Evolutionary conservation across 2,888 invertebrate species (phyloP).

Genomic region (Ectemnius continuus): DNA sequence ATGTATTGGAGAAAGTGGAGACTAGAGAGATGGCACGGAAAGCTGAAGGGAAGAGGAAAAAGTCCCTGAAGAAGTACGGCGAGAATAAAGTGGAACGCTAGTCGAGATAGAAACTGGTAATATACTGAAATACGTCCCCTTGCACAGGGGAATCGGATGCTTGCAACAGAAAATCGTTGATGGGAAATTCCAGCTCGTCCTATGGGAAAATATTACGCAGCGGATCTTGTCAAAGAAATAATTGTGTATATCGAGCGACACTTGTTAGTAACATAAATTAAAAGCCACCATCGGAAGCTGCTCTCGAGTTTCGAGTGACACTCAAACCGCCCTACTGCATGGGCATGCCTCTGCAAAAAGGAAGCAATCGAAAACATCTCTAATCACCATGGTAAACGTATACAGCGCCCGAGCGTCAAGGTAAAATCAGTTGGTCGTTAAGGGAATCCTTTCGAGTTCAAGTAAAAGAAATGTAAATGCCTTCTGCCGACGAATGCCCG

Average conservation of each 20-base stretch:
- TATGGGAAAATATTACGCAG: not conserved
- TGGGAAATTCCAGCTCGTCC: not conserved
- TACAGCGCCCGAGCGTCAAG: slow-evolving; percentile 11
- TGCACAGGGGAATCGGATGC: slow-evolving; percentile 8
- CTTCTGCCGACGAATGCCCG: slow-evolving; percentile 14
- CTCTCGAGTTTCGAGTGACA: slow-evolving; percentile 13
- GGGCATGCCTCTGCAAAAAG: slow-evolving; percentile 1
- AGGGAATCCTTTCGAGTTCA: slow-evolving; percentile 20
- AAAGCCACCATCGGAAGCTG: not conserved
- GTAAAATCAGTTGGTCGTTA: slow-evolving; percentile 34
- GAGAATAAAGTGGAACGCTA: slow-evolving; percentile 5
- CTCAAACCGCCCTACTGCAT: slow-evolving; percentile 9
- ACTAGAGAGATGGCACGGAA: slow-evolving; percentile 9
- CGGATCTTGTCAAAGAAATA: no score
- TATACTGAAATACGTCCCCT: not conserved
- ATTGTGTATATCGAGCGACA: no score
- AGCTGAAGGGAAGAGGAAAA: not conserved
- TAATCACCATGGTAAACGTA: slow-evolving; percentile 20
- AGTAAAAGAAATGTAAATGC: slow-evolving; percentile 43
- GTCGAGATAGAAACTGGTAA: not conserved
- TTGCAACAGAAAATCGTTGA: slow-evolving; percentile 11
- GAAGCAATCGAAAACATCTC: slow-evolving; percentile 7
- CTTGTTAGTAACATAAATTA: not conserved
- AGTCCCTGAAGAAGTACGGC: not conserved
- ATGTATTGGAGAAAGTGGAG: slow-evolving; percentile 14